phyloP scores from a whole-genome alignment of 2,797 vertebrate genomes.

The Ciconia nigra region DNA sequence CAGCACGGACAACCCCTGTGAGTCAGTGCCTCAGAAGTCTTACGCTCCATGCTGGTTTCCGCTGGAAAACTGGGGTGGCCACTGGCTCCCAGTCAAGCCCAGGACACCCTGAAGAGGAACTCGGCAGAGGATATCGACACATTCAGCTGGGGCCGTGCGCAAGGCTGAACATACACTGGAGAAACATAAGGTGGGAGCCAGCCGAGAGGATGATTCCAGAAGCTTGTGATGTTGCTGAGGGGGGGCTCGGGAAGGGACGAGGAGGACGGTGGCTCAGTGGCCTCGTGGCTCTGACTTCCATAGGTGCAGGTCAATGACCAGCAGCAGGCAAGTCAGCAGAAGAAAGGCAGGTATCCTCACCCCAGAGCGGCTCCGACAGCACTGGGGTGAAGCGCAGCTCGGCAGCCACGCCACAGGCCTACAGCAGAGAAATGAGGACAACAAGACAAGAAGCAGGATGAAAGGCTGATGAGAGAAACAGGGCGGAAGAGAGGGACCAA shows the following conservation, averaged over 20 bases:
- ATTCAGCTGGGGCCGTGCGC: fast-evolving
- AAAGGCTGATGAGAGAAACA: fast-evolving
- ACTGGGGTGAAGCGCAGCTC: too few relatives aligned
- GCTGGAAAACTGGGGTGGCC: not conserved
- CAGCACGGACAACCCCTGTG: fast-evolving
- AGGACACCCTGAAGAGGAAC: fast-evolving
- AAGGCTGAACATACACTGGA: fast-evolving
- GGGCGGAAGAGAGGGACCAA: fast-evolving
- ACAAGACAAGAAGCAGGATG: fast-evolving
- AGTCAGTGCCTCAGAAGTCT: fast-evolving
- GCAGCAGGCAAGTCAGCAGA: too few relatives aligned
- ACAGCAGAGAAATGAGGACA: too few relatives aligned
- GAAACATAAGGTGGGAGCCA: fast-evolving
- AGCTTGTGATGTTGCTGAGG: fast-evolving
- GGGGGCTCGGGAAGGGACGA: too few relatives aligned
- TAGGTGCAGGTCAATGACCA: fast-evolving
- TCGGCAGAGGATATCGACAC: fast-evolving
- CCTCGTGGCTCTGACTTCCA: fast-evolving
- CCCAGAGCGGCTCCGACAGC: not conserved
- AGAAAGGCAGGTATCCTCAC: not conserved
- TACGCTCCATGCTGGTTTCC: fast-evolving
- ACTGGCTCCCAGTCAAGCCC: fast-evolving
- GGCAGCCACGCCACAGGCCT: not conserved
- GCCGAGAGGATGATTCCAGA: fast-evolving
- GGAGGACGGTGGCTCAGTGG: fast-evolving